phyloP scores from a whole-genome alignment of 2,113 vertebrate genomes.

The Dasypus novemcinctus region DNA sequence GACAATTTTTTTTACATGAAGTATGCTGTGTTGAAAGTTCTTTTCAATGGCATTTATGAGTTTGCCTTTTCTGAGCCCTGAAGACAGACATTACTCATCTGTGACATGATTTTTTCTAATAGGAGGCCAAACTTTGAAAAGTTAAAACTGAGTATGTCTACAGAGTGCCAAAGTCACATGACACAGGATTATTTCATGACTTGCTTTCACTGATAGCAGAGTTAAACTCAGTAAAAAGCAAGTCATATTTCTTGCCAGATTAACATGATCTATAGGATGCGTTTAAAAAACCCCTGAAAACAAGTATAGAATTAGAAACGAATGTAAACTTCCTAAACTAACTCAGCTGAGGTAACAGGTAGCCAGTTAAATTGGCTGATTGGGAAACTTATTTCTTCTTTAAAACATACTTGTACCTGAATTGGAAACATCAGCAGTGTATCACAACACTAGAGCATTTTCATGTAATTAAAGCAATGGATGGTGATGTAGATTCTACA shows the following conservation, averaged over 20 bases:
- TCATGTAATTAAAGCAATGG: constrained; percentile 88
- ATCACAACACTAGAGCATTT: constrained; percentile 88
- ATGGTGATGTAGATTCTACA: constrained; percentile 93
- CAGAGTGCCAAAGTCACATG: constrained; percentile 80
- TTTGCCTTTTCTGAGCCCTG: constrained; percentile 85
- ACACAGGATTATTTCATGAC: constrained; percentile 75
- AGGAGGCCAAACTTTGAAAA: constrained; percentile 83
- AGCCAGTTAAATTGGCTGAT: constrained; percentile 90
- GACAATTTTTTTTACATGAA: constrained; percentile 84
- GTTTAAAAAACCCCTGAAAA: constrained; percentile 87
- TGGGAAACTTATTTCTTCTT: constrained; percentile 87
- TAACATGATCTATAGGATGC: constrained; percentile 85
- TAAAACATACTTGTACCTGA: constrained; percentile 91
- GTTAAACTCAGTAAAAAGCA: constrained; percentile 74
- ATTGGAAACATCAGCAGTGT: constrained; percentile 89
- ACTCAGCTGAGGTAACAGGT: constrained; percentile 95
- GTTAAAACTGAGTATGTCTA: constrained; percentile 81
- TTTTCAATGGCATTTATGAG: constrained; percentile 85
- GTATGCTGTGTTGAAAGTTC: constrained; percentile 86
- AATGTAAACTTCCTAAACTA: constrained; percentile 93
- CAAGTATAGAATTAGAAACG: constrained; percentile 88
- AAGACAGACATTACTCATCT: constrained; percentile 81
- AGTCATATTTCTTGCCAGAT: constrained; percentile 81
- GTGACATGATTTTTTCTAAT: constrained; percentile 80
- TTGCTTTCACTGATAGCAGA: constrained; percentile 78